Conservation (phyloP, 2,797 vertebrate species). For the Coregonus sp. region DNA sequence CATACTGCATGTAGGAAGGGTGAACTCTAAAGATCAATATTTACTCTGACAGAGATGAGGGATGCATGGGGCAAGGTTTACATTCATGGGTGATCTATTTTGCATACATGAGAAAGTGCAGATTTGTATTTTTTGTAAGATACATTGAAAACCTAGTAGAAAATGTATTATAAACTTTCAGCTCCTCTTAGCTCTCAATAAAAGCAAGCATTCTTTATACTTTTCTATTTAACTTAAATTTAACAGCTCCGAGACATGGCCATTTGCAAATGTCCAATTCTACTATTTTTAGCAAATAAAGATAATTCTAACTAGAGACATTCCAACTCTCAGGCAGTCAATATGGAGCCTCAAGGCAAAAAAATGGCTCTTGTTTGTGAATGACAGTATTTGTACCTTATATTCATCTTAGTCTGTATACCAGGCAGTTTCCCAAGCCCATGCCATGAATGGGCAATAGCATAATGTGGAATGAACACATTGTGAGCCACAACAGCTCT, state of each 20-base stretch:
- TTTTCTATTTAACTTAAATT: neutral
- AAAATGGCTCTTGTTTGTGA: slow-evolving; percentile 54
- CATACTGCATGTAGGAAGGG: too few species aligned
- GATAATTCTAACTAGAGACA: neutral
- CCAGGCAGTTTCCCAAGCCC: slow-evolving; percentile 61
- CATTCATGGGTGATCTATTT: neutral
- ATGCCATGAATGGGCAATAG: slow-evolving; percentile 66
- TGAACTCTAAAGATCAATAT: neutral
- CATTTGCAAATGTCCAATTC: neutral
- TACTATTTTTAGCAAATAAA: neutral
- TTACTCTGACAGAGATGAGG: neutral
- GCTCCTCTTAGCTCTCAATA: too few species aligned
- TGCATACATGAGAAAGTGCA: neutral
- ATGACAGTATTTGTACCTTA: slow-evolving; percentile 34
- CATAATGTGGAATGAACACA: slow-evolving; percentile 58
- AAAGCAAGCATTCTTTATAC: neutral
- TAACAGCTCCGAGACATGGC: neutral
- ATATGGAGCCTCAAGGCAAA: slow-evolving; percentile 30
- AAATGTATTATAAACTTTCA: neutral
- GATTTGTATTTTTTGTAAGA: too few species aligned
- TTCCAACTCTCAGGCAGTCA: slow-evolving; percentile 14
- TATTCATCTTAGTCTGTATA: slow-evolving; percentile 59
- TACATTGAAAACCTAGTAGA: neutral
- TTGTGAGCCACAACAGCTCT: slow-evolving; percentile 27
- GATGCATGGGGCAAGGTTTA: neutral